These are phyloP conservation scores for Craseonycteris thonglongyai DNA, from an alignment of 2,113 vertebrate genomes.

Conservation along the genomic window DNA sequence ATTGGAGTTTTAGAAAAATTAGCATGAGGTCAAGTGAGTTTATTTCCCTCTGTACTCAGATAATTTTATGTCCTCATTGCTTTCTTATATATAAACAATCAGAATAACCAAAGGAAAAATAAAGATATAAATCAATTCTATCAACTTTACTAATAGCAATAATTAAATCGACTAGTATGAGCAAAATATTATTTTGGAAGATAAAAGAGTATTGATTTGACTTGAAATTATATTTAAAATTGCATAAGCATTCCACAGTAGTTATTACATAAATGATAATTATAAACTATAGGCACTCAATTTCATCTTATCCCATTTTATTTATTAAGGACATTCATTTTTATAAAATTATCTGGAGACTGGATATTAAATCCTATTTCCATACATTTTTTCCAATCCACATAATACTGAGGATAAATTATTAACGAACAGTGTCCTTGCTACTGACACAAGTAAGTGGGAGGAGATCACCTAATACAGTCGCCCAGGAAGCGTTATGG, in stretches of 20 bases:
- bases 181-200: not conserved
- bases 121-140: not conserved
- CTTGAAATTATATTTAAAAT: not conserved
- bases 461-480: not conserved
- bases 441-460: not conserved
- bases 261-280: not conserved
- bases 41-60: not conserved
- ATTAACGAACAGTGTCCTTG: not conserved
- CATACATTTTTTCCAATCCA: not conserved
- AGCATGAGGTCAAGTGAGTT: not conserved
- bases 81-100: not conserved
- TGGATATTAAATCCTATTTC: not conserved
- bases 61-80: not conserved
- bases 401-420: not conserved
- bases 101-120: not conserved
- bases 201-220: not conserved
- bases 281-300: not conserved
- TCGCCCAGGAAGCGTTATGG: not conserved
- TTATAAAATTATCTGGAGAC: not conserved
- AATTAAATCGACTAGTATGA: not conserved
- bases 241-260: not conserved
- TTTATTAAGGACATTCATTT: not conserved
- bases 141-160: not conserved
- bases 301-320: not conserved
- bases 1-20: not conserved